phyloP scores from a whole-genome alignment of 2,113 vertebrate species.

The Calidris pugnax region DNA sequence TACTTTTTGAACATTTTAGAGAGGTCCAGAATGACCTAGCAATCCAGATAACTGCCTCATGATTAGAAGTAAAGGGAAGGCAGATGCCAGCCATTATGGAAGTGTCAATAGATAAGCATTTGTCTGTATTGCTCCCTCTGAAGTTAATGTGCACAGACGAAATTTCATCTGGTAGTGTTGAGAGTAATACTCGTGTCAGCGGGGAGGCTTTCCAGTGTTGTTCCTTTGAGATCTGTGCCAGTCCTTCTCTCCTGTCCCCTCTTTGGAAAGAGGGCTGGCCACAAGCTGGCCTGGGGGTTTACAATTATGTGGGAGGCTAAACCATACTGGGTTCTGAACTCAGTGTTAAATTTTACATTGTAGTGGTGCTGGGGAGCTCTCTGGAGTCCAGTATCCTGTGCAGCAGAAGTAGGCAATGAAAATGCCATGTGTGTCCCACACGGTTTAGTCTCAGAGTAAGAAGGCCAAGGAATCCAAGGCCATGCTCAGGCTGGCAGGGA shows the following conservation, averaged over 20 bases:
- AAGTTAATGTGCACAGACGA: background rate
- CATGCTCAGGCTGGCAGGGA: background rate
- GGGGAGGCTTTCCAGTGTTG: background rate
- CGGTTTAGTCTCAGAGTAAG: background rate
- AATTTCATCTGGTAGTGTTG: background rate
- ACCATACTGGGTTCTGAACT: background rate
- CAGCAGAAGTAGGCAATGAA: background rate
- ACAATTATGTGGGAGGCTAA: background rate
- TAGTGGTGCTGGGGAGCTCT: background rate
- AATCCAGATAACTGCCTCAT: background rate
- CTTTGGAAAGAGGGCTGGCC: background rate
- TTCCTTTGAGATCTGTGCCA: background rate
- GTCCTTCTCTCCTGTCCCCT: background rate
- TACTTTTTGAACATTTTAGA: background rate
- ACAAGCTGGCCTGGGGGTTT: background rate
- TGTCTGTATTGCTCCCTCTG: background rate
- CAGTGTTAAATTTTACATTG: background rate
- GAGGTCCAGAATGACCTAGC: background rate
- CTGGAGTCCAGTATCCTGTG: background rate
- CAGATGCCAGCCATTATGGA: background rate
- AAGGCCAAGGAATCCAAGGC: background rate
- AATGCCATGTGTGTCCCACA: accelerated
- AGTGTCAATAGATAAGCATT: background rate
- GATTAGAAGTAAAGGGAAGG: background rate
- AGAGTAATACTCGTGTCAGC: background rate